Base-by-base conservation (phyloP, 2,888 invertebrate species). In the Meloe dianella region DNA sequence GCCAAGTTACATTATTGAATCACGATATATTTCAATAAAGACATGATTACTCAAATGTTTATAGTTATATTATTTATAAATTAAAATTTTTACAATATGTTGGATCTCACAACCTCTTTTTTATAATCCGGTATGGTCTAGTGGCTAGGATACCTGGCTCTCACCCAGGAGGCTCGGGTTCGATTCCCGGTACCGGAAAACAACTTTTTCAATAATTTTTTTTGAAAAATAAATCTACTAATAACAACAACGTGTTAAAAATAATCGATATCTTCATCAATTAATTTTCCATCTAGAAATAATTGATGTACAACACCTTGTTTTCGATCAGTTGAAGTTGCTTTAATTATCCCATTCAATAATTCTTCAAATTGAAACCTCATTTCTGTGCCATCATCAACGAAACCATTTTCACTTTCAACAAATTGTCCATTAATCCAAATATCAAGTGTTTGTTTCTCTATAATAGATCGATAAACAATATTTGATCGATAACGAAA, bases 331-430 rank as follows among this genome's bases (percentile, higher is more conserved):
- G 87, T 86, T 66, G 87, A 86, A 1, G 85, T 80, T 1, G 89
- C 87, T 66, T 73, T 72, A 51, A 81, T 76, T 2, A 74, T 70
- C 2, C 87, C 88, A 22, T 83, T 80, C n/a, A n/a, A n/a, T 10
- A 79, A 76, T 17, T 84, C 84, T 3, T 85, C 87, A 10, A 92
- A 81, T 59, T 86, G 83, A 80, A 96, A 96, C 72, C 89, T 88
- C 61, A 94, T 95, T 83, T 94, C 93, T 0, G 94, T 94, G 22
- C 96, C 96, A 61, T 90, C 90, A 72, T 94, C 92, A 9, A 92
- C 90, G 80, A 96, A 96, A 77, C 91, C 91, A 61, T 90, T 91
- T 91, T 94, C 88, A 0, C 89, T 88, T 71, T 91, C 90, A 10
- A 90, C 83, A 78, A 87, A 86, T 70, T 87, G 81, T 17, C 93